Conservation (phyloP, 2,113 vertebrate genomes). For the Phylloscopus trochiloides region DNA sequence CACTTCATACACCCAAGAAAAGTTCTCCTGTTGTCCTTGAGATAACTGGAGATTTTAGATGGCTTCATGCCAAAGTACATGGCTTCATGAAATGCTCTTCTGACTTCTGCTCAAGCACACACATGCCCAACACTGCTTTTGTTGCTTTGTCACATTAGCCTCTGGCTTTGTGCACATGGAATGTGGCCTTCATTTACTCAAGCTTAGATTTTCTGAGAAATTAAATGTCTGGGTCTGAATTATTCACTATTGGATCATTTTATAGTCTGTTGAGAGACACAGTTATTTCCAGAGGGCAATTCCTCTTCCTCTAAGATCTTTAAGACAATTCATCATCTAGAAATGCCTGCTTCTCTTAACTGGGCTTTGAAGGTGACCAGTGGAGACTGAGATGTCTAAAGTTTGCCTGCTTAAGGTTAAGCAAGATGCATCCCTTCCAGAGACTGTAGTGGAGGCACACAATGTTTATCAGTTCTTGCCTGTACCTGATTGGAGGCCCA, state of each 20-base stretch:
- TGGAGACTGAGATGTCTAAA: not conserved
- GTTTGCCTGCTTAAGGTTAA: not conserved
- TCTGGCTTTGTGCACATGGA: not conserved
- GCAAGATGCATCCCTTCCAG: not conserved
- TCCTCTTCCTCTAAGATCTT: not conserved
- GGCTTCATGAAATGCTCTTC: not conserved
- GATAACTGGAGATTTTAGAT: not conserved
- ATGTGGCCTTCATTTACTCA: not conserved
- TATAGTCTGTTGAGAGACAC: not conserved
- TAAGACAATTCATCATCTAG: not conserved
- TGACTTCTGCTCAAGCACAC: not conserved
- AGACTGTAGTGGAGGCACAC: not conserved
- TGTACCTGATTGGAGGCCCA: not conserved
- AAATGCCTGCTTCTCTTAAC: not conserved
- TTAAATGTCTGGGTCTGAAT: not conserved
- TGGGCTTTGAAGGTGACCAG: not conserved
- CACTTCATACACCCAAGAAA: not conserved
- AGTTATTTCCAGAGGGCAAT: not conserved
- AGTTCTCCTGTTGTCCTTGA: not conserved
- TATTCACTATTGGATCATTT: not conserved
- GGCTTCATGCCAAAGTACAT: fast-evolving
- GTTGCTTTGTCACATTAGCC: not conserved
- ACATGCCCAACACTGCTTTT: not conserved
- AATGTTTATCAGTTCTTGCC: not conserved
- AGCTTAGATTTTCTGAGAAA: not conserved